Base-by-base conservation (phyloP, 1,140 invertebrate species). In the Oryctes rhinoceros region DNA sequence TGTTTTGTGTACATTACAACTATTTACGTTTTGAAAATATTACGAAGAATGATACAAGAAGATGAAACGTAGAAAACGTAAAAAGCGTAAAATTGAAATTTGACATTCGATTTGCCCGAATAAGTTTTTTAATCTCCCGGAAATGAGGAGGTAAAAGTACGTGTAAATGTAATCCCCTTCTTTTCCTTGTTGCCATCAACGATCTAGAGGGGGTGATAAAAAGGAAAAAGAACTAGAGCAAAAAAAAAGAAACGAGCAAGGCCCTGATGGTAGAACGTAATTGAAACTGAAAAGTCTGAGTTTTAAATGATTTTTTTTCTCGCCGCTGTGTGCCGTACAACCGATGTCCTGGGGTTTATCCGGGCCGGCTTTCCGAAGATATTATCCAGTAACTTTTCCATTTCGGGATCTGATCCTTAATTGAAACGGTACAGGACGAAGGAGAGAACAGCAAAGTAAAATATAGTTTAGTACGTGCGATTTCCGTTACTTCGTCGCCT, bases 351-450 rank as follows among this genome's bases (percentile, higher is more conserved):
- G 65, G 65, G 53, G 65, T 24, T 71, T 71, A 71, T 71, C 35
- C 18, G 18, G 20, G 65, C n/a, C 75, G 75, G 47, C 35, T 18
- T 48, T 76, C 75, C 75, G 75, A 76, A 76, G 75, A 76, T 76
- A 76, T 76, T 49, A 47, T 76, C 65, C 65, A 37, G 65, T 71
- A 71, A 71, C 65, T 71, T 71, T 71, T 71, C 65, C 65, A 49
- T 76, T 76, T 76, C 75, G 37, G 44, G 75, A 76, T 76, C 47
- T 76, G 47, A 49, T 76, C 75, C 75, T 76, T 76, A 76, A 76
- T 76, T 76, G 75, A 76, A 76, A 76, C 47, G 75, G 47, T 49
- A 76, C 47, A 76, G 4, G 71, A 24, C 53, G 65, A 59, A 18
- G 3, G 53, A 59, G 65, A 30, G 65, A 37, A 24, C 20, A 24